A percentile compares a stretch with the other conserved stretches of the same genome.
Conservation (phyloP, 2,113 vertebrate species). For the Pipra filicauda region DNA sequence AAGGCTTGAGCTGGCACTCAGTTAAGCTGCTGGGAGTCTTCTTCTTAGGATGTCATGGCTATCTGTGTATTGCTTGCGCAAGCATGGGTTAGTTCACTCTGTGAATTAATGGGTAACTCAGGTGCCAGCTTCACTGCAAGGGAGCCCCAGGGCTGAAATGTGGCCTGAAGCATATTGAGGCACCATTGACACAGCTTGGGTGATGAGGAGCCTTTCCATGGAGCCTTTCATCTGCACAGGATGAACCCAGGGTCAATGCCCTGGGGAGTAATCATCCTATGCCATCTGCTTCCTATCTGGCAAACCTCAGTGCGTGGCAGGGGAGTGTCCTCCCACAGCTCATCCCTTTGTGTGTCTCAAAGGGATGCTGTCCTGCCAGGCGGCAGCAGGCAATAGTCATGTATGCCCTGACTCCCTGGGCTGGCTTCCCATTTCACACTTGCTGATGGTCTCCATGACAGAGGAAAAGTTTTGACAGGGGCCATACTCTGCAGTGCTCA, state of each 20-base stretch:
- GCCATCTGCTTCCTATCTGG: background rate
- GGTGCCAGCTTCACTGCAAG: background rate
- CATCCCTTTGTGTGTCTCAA: background rate
- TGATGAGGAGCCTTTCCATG: background rate
- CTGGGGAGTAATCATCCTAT: background rate
- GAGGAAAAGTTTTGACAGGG: background rate
- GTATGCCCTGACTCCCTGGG: fast-evolving
- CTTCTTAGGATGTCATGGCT: background rate
- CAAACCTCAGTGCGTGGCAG: background rate
- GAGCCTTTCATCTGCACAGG: background rate
- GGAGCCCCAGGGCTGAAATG: background rate
- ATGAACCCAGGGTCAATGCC: background rate
- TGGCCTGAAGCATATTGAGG: background rate
- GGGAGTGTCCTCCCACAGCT: background rate
- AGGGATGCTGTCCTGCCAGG: background rate
- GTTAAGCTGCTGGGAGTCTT: background rate
- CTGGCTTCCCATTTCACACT: background rate
- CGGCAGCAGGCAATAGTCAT: fast-evolving
- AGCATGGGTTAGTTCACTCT: fast-evolving
- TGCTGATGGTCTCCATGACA: background rate
- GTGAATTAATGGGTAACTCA: background rate
- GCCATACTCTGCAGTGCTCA: slow-evolving; percentile 3
- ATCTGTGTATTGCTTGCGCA: background rate
- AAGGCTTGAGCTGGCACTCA: background rate
- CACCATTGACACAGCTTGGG: background rate